These are phyloP conservation scores for Hippocampus mohnikei DNA, from an alignment of 2,113 vertebrate genomes.

Conservation along the genomic window DNA sequence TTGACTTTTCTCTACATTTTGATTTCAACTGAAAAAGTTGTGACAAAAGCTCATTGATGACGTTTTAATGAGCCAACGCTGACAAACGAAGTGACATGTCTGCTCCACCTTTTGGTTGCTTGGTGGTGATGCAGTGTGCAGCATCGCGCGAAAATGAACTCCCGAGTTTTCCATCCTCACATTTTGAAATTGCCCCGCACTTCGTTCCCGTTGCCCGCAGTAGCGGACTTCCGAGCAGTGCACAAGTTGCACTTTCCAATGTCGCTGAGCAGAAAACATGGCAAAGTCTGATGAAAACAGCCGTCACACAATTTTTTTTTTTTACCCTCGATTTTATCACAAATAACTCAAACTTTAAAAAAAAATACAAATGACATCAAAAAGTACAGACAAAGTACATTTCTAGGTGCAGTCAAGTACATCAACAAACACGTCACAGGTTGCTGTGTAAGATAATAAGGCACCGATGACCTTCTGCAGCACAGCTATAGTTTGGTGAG, in stretches of 20 bases:
- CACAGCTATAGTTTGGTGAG: slow-evolving; percentile 67
- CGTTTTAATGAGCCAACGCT: neutral
- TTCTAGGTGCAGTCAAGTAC: slow-evolving; percentile 42
- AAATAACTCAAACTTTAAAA: slow-evolving; percentile 53
- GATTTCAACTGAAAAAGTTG: neutral
- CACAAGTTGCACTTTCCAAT: neutral
- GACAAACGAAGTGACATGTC: slow-evolving; percentile 4
- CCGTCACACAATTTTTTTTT: neutral
- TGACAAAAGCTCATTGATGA: neutral
- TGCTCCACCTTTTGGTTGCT: slow-evolving; percentile 61
- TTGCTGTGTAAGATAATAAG: slow-evolving; percentile 76
- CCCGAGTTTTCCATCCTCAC: neutral
- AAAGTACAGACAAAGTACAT: slow-evolving; percentile 52
- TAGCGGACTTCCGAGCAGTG: neutral
- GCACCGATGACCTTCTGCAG: slow-evolving; percentile 76
- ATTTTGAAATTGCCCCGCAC: neutral
- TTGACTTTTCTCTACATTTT: neutral
- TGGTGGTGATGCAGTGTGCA: slow-evolving; percentile 7
- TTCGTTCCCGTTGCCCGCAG: neutral
- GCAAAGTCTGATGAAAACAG: neutral
- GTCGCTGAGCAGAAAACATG: neutral
- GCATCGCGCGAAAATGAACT: neutral
- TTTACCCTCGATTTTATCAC: slow-evolving; percentile 44
- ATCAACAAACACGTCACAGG: slow-evolving; percentile 58
- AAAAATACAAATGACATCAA: slow-evolving; percentile 49